A percentile compares a stretch with the other conserved stretches of the same genome.
Evolutionary conservation across 2,888 invertebrate species (phyloP).

Genomic region (Entomobrya proxima): DNA sequence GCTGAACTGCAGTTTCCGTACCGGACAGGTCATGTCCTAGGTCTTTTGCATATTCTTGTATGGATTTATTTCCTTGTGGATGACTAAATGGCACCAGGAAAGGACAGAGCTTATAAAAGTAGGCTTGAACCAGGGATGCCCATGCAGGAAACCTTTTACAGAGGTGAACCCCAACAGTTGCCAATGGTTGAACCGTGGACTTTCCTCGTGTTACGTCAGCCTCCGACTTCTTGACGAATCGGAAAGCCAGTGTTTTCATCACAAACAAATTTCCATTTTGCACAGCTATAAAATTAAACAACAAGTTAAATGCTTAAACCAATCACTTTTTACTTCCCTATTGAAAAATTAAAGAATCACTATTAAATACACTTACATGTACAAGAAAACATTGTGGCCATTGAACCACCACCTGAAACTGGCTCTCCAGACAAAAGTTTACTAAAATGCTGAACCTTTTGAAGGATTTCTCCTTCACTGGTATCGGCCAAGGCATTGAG

Average conservation of each 20-base stretch:
- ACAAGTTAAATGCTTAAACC: background rate
- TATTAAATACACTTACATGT: conserved; percentile 53
- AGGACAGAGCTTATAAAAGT: conserved; percentile 74
- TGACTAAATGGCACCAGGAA: conserved; percentile 74
- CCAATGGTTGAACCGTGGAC: conserved; percentile 70
- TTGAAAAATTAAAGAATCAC: conserved; percentile 1
- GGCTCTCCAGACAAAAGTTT: conserved; percentile 69
- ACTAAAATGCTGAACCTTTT: conserved; percentile 70
- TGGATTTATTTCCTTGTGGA: conserved; percentile 65
- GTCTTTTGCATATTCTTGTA: conserved; percentile 71
- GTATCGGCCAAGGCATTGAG: conserved; percentile 72
- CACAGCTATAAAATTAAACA: conserved; percentile 51
- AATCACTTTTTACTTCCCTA: background rate
- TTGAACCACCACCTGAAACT: conserved; percentile 68
- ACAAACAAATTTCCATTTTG: conserved; percentile 71
- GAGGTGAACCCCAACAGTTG: conserved; percentile 70
- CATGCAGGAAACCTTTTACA: conserved; percentile 70
- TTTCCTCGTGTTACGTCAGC: conserved; percentile 72
- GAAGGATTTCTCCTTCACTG: conserved; percentile 54
- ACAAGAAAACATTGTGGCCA: conserved; percentile 63
- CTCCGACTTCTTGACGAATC: conserved; percentile 74
- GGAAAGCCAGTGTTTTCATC: conserved; percentile 71
- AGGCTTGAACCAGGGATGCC: conserved; percentile 69
- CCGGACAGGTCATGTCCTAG: conserved; percentile 71
- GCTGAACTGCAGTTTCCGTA: conserved; percentile 70